These are phyloP conservation scores for Arctopsyche grandis DNA, from an alignment of 1,140 invertebrate species.

Conservation along the genomic window DNA sequence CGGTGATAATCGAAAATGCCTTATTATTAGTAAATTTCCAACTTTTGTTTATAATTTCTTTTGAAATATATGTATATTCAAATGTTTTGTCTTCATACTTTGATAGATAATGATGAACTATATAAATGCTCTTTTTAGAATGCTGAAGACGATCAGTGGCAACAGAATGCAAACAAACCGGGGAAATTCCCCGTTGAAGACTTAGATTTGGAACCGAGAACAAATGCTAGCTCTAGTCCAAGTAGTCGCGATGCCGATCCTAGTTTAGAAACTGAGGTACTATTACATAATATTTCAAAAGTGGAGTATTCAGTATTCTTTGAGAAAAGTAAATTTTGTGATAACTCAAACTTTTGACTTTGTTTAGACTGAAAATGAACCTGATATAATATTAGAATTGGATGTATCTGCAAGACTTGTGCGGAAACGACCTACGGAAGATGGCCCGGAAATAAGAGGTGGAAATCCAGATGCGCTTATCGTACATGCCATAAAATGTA, in stretches of 20 bases:
- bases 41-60: slow-evolving; percentile 8
- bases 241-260: slow-evolving; percentile 55
- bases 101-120: not conserved
- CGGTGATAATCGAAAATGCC: slow-evolving; percentile 35
- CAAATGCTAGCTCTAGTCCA: slow-evolving; percentile 60
- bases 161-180: slow-evolving; percentile 56
- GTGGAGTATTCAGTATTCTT: not conserved
- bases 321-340: not conserved
- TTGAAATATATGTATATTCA: not conserved
- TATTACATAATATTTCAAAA: too few relatives aligned
- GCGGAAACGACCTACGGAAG: slow-evolving; percentile 81
- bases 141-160: slow-evolving; percentile 44
- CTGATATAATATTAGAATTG: slow-evolving; percentile 69
- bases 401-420: slow-evolving; percentile 84
- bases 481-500: slow-evolving; percentile 91
- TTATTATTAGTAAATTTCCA: slow-evolving; percentile 38
- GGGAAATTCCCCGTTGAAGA: slow-evolving; percentile 66
- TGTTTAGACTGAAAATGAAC: slow-evolving; percentile 61
- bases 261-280: slow-evolving; percentile 43
- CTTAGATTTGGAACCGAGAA: slow-evolving; percentile 59
- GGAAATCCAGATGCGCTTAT: slow-evolving; percentile 92
- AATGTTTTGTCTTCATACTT: not conserved
- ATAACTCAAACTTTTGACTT: not conserved
- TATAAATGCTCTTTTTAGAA: slow-evolving; percentile 29
- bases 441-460: slow-evolving; percentile 88